Percentiles rank a stretch among this genome's conserved stretches.
These are phyloP conservation scores for Hormiphora californensis DNA, from an alignment of 37 sponge, comb jelly and placozoan genomes.

Conservation along the genomic window DNA sequence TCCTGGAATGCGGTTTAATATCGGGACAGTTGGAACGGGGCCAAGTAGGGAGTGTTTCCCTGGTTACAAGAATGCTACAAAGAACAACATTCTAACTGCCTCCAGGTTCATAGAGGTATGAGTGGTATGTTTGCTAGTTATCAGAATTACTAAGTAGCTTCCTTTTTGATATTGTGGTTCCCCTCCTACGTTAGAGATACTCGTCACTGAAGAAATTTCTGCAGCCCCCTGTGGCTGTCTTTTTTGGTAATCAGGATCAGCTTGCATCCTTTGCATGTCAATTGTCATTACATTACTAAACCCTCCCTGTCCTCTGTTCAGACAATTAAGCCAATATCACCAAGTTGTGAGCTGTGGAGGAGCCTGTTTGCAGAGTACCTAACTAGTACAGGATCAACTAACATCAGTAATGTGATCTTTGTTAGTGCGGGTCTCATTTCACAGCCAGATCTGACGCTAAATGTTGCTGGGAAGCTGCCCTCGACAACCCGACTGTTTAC, in stretches of 20 bases:
- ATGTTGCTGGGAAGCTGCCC: background rate
- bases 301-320: background rate
- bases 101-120: background rate
- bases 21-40: background rate
- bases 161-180: too few species aligned
- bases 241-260: background rate
- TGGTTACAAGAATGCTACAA: background rate
- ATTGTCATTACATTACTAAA: background rate
- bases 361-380: background rate
- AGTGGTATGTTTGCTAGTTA: background rate
- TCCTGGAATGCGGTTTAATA: background rate
- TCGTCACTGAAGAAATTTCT: too few species aligned
- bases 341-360: background rate
- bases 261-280: background rate
- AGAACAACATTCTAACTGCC: background rate
- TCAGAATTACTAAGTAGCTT: background rate
- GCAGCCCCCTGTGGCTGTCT: background rate
- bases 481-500: background rate
- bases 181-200: too few species aligned
- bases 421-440: constrained; percentile 29
- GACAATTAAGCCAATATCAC: background rate
- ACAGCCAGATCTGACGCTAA: background rate
- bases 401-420: constrained; percentile 3
- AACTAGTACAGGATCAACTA: background rate
- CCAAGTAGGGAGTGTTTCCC: constrained; percentile 9